Conservation (phyloP, 2,888 invertebrate genomes). For the Drosophila histrio region DNA sequence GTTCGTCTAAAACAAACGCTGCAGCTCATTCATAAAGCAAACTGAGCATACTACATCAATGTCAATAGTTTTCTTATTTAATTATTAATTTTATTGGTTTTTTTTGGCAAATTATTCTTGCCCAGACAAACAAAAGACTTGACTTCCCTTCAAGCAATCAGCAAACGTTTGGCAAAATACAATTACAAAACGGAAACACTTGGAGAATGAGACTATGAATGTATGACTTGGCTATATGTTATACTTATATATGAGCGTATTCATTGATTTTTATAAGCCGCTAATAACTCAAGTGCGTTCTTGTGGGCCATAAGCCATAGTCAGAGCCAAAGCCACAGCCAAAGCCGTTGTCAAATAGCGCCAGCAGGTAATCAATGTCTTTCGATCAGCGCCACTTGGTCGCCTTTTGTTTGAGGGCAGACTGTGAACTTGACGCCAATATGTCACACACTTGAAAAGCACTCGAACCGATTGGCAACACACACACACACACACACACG, state of each 20-base stretch:
- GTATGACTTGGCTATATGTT: constrained; percentile 30
- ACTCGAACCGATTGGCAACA: constrained; percentile 58
- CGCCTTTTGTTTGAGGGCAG: constrained; percentile 64
- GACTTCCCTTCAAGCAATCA: constrained; percentile 45
- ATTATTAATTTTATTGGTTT: constrained; percentile 16
- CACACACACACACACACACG: constrained; percentile 15
- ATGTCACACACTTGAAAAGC: constrained; percentile 76
- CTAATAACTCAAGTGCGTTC: constrained; percentile 66
- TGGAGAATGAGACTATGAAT: constrained; percentile 31
- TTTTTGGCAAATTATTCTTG: constrained; percentile 60
- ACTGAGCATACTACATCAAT: constrained; percentile 28
- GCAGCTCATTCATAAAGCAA: constrained; percentile 41
- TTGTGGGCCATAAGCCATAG: constrained; percentile 46
- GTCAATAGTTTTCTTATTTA: constrained; percentile 44
- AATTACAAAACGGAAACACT: constrained; percentile 70
- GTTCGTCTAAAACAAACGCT: constrained; percentile 15
- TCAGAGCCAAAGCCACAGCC: constrained; percentile 8
- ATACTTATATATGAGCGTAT: constrained; percentile 32
- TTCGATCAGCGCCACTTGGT: constrained; percentile 76
- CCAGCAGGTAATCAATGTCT: constrained; percentile 71
- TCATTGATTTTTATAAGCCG: constrained; percentile 49
- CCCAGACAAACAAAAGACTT: constrained; percentile 63
- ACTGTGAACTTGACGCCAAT: constrained; percentile 77
- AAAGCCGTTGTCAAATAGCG: constrained; percentile 6
- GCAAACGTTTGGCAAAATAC: constrained; percentile 47